Base-by-base conservation (phyloP, 2,113 vertebrate genomes). In the Vidua chalybeata region DNA sequence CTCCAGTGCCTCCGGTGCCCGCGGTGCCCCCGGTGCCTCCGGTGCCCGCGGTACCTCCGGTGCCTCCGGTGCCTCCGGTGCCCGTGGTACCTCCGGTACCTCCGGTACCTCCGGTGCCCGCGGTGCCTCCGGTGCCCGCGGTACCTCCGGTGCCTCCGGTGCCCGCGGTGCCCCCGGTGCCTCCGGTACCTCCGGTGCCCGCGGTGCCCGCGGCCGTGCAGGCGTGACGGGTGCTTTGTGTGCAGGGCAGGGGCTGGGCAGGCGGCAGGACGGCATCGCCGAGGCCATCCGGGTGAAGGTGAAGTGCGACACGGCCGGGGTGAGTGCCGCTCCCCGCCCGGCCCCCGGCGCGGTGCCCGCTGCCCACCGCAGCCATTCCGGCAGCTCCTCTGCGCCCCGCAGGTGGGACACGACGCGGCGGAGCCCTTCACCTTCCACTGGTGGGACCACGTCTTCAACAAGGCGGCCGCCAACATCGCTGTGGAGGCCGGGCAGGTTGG, bases 381-480 rank as follows among this genome's bases (percentile, higher is more conserved):
- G 49, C 9, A 28, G 10, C 76, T 39, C 14, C 77, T 68, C 35
- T n/a, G 66, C 24, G 0, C 13, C 78, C 43, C 10, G 4, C 97
- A 99, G 99, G 97, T 99, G 31, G 99, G 99, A 55, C 99, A 99
- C 10, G 98, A 98, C 7, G 94, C 98, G 43, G 98, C 98, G 1
- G 99, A 99, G 81, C 98, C 99, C 78, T 99, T 99, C 97, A 98
- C 98, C 59, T 98, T 99, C 96, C 98, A 99, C 86, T 99, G 99
- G 99, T 99, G 99, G 99, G 99, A 98, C 71, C 99, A 99, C 16
- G 97, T 99, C 80, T 99, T 99, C 97, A 99, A 99, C 83, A 96
- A 98, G 85, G 99, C 99, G 0, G 99, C 99, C 0, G 97, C 99
- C 74, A 98, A 97, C 89, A 97, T 99, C 78, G 96, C 98, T 3